Base-by-base conservation (phyloP, 1,140 invertebrate genomes). In the Cydia strobilella region DNA sequence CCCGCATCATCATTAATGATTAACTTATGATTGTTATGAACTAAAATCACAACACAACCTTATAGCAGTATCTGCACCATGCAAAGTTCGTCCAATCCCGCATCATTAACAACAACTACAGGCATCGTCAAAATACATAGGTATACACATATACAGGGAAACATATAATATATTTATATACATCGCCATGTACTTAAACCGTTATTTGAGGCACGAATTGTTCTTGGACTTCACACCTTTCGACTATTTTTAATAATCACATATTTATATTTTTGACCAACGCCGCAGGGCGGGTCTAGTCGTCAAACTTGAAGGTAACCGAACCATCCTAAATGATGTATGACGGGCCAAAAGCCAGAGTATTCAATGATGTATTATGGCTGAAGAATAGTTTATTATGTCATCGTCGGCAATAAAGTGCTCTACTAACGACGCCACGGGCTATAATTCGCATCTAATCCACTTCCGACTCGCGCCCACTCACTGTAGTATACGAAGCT, bases 401-500 rank as follows among this genome's bases (percentile, higher is more conserved):
- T 69, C 65, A 69, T 69, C 65, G n/a, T 35, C 74, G 23, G 31
- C 65, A 62, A 74, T 62, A 77, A 77, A 69, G 35, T 54, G 71
- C 73, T 63, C 76, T 72, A 76, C n/a, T 75, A 72, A 71, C 48
- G 39, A 74, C 77, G 75, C 73, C 76, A 77, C 48, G 45, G 73
- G 35, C 35, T 54, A 76, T 76, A 77, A 77, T 77, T 75, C 63
- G 48, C 51, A 7, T 66, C 63, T 39, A 77, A 80, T 83, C 83
- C 81, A 79, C 81, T 69, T 75, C 75, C 75, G 51, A 66, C 45
- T 20, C 62, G 71, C 81, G 78, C 83, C 79, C 80, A 81, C 82
- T 72, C 74, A 35, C 39, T 74, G 74, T 80, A 80, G 81, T 82
- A 80, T 79, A 84, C 78, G 75, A 69, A 75, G 78, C 75, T 78